These are phyloP conservation scores for Rhinichthys klamathensis DNA, from an alignment of 2,113 vertebrate genomes.

Conservation along the genomic window DNA sequence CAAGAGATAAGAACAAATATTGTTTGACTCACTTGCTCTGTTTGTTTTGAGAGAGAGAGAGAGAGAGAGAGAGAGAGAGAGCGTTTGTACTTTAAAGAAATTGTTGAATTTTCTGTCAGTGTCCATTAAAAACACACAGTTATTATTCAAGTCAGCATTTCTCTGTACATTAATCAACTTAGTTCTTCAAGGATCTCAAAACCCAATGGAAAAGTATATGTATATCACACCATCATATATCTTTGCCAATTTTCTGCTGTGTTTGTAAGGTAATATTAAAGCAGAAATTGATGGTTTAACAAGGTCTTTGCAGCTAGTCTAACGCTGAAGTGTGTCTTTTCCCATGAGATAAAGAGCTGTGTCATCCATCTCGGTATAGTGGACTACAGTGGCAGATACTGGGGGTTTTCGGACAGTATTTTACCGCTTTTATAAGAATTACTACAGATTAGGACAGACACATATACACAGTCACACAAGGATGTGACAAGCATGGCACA, in stretches of 20 bases:
- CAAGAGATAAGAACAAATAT: neutral
- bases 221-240: neutral
- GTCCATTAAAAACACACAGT: neutral
- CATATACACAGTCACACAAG: neutral
- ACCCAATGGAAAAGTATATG: neutral
- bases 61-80: neutral
- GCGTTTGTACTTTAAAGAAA: neutral
- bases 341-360: neutral
- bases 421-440: constrained; percentile 1
- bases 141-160: neutral
- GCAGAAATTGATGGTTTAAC: neutral
- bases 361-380: neutral
- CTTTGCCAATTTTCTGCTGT: neutral
- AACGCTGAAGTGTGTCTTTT: neutral
- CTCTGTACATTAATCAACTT: constrained; percentile 2
- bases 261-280: constrained; percentile 6
- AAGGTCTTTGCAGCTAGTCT: neutral
- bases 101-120: neutral
- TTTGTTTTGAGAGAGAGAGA: neutral
- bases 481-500: neutral
- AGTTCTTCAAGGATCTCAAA: neutral
- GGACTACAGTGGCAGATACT: neutral
- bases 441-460: constrained; percentile 21
- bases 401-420: neutral
- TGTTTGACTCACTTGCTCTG: neutral